Percentiles rank a stretch among this genome's conserved stretches.
Conservation (phyloP, 2,797 vertebrate species). For the Microtus californicus region DNA sequence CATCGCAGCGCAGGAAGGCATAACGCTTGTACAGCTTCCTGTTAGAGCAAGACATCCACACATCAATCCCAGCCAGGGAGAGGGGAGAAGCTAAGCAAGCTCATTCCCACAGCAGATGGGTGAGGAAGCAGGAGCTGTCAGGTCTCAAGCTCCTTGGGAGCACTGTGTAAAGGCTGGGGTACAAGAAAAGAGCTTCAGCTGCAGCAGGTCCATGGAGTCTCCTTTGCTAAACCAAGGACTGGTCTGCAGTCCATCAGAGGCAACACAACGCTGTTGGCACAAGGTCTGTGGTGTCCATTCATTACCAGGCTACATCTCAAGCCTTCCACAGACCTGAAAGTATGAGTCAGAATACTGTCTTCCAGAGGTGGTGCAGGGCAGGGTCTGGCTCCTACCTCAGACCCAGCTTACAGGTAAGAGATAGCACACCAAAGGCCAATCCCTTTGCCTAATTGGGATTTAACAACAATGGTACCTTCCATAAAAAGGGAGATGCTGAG, state of each 20-base stretch:
- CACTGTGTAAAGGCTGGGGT: conserved; percentile 7
- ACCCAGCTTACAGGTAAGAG: background rate
- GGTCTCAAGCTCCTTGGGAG: background rate
- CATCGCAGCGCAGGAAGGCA: conserved; percentile 98
- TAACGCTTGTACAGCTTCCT: conserved; percentile 99
- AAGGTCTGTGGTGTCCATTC: background rate
- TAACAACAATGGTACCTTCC: background rate
- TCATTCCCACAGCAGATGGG: background rate
- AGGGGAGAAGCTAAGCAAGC: background rate
- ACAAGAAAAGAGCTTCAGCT: background rate
- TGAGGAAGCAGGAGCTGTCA: background rate
- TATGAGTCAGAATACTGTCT: background rate
- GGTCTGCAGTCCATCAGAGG: background rate
- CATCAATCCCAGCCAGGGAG: conserved; percentile 62
- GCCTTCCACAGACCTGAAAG: background rate
- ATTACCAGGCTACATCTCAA: background rate
- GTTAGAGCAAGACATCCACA: conserved; percentile 71
- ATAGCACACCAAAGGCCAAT: background rate
- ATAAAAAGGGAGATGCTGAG: background rate
- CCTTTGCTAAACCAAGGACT: conserved; percentile 18
- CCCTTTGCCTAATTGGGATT: background rate
- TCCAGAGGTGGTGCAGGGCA: background rate
- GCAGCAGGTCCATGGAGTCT: background rate
- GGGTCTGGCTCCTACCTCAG: background rate
- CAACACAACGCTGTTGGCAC: background rate